Conservation (phyloP, 2,113 vertebrate genomes). For the Nothobranchius furzeri region DNA sequence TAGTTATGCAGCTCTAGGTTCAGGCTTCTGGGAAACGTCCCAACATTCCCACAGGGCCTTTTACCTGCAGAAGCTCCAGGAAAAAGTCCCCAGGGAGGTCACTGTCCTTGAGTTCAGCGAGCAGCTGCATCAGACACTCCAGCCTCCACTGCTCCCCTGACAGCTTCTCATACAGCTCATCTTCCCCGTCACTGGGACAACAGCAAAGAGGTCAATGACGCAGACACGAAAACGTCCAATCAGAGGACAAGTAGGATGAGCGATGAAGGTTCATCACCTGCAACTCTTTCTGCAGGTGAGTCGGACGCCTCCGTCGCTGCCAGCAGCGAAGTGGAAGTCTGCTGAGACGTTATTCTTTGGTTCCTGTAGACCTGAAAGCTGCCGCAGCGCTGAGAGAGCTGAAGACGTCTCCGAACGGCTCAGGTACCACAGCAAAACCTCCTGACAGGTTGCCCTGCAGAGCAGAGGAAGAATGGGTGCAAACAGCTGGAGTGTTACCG, state of each 20-base stretch:
- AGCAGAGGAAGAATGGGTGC: not conserved
- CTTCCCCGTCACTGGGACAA: conserved; percentile 81
- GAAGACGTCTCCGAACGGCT: conserved; percentile 71
- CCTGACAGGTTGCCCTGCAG: conserved; percentile 86
- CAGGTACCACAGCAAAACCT: conserved; percentile 90
- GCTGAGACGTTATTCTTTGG: conserved; percentile 58
- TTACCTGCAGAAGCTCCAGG: conserved; percentile 88
- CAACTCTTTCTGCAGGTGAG: conserved; percentile 63
- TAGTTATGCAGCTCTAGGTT: too few species aligned
- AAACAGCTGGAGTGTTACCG: too few species aligned
- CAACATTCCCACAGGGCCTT: not conserved
- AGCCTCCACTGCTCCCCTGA: conserved; percentile 86
- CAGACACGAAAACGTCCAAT: too few species aligned
- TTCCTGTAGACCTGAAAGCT: conserved; percentile 76
- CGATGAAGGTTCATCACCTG: conserved; percentile 72
- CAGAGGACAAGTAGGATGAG: not conserved
- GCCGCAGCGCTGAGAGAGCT: conserved; percentile 76
- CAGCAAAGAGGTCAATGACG: not conserved
- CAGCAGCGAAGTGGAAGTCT: conserved; percentile 77
- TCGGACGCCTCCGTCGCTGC: conserved; percentile 82
- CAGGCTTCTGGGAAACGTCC: too few species aligned
- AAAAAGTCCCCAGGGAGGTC: conserved; percentile 92
- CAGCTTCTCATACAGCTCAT: conserved; percentile 88
- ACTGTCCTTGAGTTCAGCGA: conserved; percentile 83
- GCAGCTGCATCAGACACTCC: conserved; percentile 84